phyloP scores from a whole-genome alignment of 2,888 invertebrate species.

The Theodoxus fluviatilis region DNA sequence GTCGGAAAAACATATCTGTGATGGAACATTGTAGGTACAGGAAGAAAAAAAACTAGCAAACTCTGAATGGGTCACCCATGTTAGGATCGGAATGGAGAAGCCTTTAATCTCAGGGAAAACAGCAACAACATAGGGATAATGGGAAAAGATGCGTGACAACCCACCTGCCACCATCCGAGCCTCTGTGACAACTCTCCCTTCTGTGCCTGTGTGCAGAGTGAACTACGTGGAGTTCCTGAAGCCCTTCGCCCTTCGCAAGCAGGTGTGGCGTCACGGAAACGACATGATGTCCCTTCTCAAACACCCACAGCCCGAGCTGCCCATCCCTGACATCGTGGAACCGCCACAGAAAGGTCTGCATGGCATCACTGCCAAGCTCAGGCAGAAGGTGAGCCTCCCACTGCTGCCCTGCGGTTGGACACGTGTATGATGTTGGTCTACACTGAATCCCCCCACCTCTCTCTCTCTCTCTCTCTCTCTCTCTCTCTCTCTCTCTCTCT shows the following conservation, averaged over 20 bases:
- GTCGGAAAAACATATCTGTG: too few species aligned
- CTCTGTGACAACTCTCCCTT: too few species aligned
- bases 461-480: not conserved
- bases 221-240: slow-evolving; percentile 63
- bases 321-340: slow-evolving; percentile 53
- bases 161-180: too few species aligned
- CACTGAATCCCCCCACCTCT: not conserved
- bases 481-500: slow-evolving; percentile 5
- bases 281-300: slow-evolving; percentile 59
- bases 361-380: slow-evolving; percentile 60
- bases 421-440: not conserved
- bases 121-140: too few species aligned
- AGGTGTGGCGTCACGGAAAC: slow-evolving; percentile 63
- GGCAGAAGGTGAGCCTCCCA: slow-evolving; percentile 52
- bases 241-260: slow-evolving; percentile 60
- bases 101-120: too few species aligned
- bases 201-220: slow-evolving; percentile 50
- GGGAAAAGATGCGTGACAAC: too few species aligned
- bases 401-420: not conserved
- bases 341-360: slow-evolving; percentile 57
- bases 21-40: too few species aligned
- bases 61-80: too few species aligned
- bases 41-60: too few species aligned
- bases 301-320: slow-evolving; percentile 56
- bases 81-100: too few species aligned